These are phyloP conservation scores for Lagopus leucura DNA, from an alignment of 2,113 vertebrate species.

Conservation along the genomic window DNA sequence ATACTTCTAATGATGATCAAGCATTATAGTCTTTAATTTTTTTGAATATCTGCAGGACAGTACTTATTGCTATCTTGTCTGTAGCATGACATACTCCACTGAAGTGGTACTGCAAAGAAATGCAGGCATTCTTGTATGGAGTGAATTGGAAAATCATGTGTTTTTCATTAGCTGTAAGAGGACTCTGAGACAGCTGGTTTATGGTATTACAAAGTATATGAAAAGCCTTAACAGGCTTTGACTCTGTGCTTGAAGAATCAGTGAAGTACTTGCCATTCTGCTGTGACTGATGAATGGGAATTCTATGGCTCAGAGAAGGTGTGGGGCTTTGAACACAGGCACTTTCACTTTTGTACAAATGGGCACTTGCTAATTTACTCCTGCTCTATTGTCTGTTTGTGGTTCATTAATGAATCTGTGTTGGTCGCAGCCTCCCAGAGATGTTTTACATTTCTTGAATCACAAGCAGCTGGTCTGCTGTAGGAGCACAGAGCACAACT, in stretches of 20 bases:
- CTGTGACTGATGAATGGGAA: background rate
- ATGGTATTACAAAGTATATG: background rate
- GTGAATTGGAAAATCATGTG: conserved; percentile 39
- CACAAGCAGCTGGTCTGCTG: conserved; percentile 18
- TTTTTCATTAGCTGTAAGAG: conserved; percentile 43
- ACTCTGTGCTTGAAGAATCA: conserved; percentile 13
- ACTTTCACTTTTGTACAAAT: background rate
- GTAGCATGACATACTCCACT: background rate
- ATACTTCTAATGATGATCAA: background rate
- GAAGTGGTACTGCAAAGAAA: background rate
- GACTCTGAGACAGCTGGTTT: conserved; percentile 1
- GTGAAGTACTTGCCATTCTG: conserved; percentile 6
- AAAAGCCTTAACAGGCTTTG: conserved; percentile 31
- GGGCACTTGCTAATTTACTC: conserved; percentile 52
- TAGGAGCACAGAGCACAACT: background rate
- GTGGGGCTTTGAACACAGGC: conserved; percentile 25
- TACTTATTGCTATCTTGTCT: background rate
- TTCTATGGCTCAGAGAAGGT: background rate
- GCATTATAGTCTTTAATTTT: background rate
- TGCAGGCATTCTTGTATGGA: background rate
- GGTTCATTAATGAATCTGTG: conserved; percentile 28
- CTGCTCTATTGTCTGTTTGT: conserved; percentile 41
- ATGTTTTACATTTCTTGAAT: conserved; percentile 42
- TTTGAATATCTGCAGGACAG: background rate
- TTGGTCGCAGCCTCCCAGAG: conserved; percentile 53